These are phyloP conservation scores for Cremastobaeus sp. DNA, from an alignment of 2,888 invertebrate genomes.

Conservation along the genomic window DNA sequence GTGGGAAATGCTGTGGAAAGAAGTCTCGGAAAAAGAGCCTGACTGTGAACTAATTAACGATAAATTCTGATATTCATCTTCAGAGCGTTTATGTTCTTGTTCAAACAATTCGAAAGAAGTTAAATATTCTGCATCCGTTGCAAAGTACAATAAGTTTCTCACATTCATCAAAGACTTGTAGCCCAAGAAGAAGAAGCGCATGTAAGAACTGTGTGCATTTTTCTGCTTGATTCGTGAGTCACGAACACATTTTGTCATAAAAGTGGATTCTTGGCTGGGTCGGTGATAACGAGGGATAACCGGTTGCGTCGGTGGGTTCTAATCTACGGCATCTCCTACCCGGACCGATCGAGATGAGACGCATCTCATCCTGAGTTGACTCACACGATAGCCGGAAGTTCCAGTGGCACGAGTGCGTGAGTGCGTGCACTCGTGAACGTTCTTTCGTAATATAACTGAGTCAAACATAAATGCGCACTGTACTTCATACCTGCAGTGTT, in stretches of 20 bases:
- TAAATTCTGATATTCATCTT: no score
- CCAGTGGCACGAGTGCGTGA: conserved; percentile 57
- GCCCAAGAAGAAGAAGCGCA: not conserved
- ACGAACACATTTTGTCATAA: conserved; percentile 40
- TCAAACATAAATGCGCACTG: conserved; percentile 30
- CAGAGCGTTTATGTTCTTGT: no score
- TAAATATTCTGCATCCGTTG: no score
- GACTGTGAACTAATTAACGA: no score
- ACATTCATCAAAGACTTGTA: no score
- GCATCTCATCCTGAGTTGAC: conserved; percentile 33
- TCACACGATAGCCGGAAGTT: conserved; percentile 60
- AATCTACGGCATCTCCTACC: conserved; percentile 51
- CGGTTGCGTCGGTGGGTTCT: conserved; percentile 59
- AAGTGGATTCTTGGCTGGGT: conserved; percentile 32
- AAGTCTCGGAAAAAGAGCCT: no score
- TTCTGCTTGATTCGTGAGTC: conserved; percentile 28
- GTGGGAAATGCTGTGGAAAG: no score
- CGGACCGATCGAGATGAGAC: conserved; percentile 46
- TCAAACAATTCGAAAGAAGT: no score
- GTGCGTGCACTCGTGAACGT: conserved; percentile 55
- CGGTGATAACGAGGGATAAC: conserved; percentile 55
- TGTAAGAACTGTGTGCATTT: conserved; percentile 10
- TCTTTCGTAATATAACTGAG: conserved; percentile 46
- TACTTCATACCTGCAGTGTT: conserved; percentile 42
- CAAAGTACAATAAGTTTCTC: no score